These are phyloP conservation scores for Branchipolynoe longqiensis DNA, from an alignment of 2,888 invertebrate species.

Conservation along the genomic window DNA sequence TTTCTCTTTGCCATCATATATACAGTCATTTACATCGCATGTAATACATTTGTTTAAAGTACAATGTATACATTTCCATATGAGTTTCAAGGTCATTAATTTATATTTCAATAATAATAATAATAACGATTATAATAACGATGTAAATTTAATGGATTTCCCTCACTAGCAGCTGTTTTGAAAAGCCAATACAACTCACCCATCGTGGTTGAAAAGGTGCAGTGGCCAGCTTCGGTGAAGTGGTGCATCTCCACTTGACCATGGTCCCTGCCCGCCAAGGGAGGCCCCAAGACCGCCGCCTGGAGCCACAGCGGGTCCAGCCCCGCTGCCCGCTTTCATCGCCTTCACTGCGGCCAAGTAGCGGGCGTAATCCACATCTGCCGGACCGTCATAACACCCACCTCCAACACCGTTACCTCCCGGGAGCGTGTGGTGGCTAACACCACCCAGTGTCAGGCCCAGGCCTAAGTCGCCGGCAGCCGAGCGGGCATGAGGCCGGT, in stretches of 20 bases:
- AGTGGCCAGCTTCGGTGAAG: conserved; percentile 42
- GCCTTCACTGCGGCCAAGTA: conserved; percentile 39
- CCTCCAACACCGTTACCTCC: background rate
- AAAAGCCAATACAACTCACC: conserved; percentile 40
- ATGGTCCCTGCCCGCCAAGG: conserved; percentile 4
- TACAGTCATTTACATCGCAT: too few species aligned
- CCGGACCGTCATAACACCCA: conserved; percentile 9
- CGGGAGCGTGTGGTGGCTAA: background rate
- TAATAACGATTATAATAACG: too few species aligned
- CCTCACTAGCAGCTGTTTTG: too few species aligned
- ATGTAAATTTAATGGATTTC: too few species aligned
- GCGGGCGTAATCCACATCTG: conserved; percentile 48
- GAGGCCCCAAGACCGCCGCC: background rate
- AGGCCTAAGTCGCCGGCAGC: conserved; percentile 11
- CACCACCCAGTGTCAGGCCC: background rate
- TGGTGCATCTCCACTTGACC: conserved; percentile 5
- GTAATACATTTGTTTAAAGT: too few species aligned
- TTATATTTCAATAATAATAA: too few species aligned
- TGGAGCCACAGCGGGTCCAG: too few species aligned
- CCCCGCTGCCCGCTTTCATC: conserved; percentile 26
- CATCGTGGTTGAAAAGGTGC: conserved; percentile 44
- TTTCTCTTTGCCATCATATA: too few species aligned
- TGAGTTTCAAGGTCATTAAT: too few species aligned
- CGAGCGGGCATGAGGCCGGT: background rate
- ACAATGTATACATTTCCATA: too few species aligned